Evolutionary conservation across 2,888 invertebrate species (phyloP), one percentile per base, ranked within the genome.

Genomic region (Xanthia icteritia): DNA sequence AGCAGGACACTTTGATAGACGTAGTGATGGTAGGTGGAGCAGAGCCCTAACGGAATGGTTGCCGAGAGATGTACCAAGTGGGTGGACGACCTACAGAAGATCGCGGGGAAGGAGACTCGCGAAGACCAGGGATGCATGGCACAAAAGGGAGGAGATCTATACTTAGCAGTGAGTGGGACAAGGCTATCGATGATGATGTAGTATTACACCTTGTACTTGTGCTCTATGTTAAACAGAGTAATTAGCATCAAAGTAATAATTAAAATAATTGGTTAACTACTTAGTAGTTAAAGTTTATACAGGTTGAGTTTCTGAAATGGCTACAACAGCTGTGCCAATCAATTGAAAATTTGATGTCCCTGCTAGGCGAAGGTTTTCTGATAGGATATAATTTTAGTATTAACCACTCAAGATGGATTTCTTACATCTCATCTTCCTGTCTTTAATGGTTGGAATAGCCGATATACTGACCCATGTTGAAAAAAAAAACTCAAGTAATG

Each of bases 211-310:
- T 79, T 79, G 71, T 79, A 64, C 23, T 79, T 79, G 61, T 79
- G 56, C 23, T 54, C 54, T 5, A 31, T 79, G 27, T 48, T 71
- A 63, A 79, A 79, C 36, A 79, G 54, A 48, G 45, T 77, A 63
- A 79, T 77, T 77, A 79, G 17, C 61, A 64, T 20, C 39, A 63
- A 63, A 56, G 45, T 63, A 8, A 23, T 31, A 71, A 71, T 31
- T 70, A 61, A 54, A 68, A 61, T 69, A 5, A 77, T 78, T 79
- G n/a, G 51, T 69, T 77, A 79, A 77, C 36, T 61, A 23, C 60
- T 36, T n/a, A 39, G 31, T 68, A 31, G 51, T 54, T 61, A 36
- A 42, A 73, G 13, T 54, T 1, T 36, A 31, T 61, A 54, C 27
- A 9, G 31, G 20, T 76, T 63, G 31, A 45, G 60, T 60, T 42